These are phyloP conservation scores for Zeugodacus cucurbitae DNA, from an alignment of 1,140 invertebrate genomes.

Conservation along the genomic window DNA sequence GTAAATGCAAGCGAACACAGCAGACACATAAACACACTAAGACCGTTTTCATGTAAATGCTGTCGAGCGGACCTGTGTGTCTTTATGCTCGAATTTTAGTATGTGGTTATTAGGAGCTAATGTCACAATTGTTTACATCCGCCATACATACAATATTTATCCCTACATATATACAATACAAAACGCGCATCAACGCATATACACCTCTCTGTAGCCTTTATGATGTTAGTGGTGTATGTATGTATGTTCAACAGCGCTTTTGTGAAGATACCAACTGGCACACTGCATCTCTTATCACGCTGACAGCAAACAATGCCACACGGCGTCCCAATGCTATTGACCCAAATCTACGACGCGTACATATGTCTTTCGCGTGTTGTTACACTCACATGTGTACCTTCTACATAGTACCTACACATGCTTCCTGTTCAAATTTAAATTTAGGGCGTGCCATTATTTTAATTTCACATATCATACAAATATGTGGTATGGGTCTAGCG, in stretches of 20 bases:
- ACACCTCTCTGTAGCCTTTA: background rate
- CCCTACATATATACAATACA: background rate
- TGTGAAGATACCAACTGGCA: background rate
- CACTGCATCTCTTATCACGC: background rate
- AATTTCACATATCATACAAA: background rate
- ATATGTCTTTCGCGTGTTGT: background rate
- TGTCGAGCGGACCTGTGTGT: background rate
- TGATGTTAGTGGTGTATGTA: background rate
- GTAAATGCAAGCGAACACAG: background rate
- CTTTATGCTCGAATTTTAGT: background rate
- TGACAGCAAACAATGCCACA: background rate
- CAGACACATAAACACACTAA: background rate
- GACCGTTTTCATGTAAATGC: background rate
- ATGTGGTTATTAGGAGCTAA: background rate
- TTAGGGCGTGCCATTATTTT: background rate
- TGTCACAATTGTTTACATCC: background rate
- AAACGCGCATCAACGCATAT: too few species aligned
- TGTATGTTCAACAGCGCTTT: background rate
- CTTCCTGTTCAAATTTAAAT: background rate
- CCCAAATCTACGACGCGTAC: background rate
- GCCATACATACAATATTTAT: background rate
- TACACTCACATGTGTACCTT: background rate
- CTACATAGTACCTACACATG: too few species aligned
- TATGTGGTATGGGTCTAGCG: background rate
- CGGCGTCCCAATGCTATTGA: slow-evolving; percentile 3